phyloP scores from a whole-genome alignment of 2,113 vertebrate species.

The Dromas ardeola region DNA sequence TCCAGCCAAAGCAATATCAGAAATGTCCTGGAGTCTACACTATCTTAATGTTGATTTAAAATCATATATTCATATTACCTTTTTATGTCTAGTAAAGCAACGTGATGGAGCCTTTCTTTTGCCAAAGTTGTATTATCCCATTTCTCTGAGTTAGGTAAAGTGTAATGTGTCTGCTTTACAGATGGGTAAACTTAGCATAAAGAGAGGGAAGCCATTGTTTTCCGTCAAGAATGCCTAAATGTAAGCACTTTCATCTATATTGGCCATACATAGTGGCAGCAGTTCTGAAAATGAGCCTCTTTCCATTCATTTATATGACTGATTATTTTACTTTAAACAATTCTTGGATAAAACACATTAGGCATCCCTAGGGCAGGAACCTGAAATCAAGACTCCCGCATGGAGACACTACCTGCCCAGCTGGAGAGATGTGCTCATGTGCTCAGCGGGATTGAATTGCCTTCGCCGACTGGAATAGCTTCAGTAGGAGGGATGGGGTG shows the following conservation, averaged over 20 bases:
- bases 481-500: not conserved
- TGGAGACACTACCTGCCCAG: not conserved
- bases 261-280: not conserved
- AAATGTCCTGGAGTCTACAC: slow-evolving; percentile 4
- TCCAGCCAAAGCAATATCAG: slow-evolving; percentile 40
- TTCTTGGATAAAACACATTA: slow-evolving; percentile 22
- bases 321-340: slow-evolving; percentile 50
- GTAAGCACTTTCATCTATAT: slow-evolving; percentile 38
- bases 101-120: slow-evolving; percentile 22
- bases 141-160: slow-evolving; percentile 63
- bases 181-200: slow-evolving; percentile 53
- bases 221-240: slow-evolving; percentile 13
- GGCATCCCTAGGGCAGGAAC: slow-evolving; percentile 33
- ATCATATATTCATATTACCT: slow-evolving; percentile 53
- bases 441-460: not conserved
- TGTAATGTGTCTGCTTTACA: slow-evolving; percentile 51
- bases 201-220: slow-evolving; percentile 11
- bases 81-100: slow-evolving; percentile 45
- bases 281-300: slow-evolving; percentile 18
- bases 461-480: not conserved
- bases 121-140: slow-evolving; percentile 39
- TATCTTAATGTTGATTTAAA: slow-evolving; percentile 50
- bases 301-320: slow-evolving; percentile 45
- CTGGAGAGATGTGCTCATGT: not conserved
- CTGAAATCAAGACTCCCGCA: not conserved